A percentile compares a stretch with the other conserved stretches of the same genome.
Conservation (phyloP, 64 coral and sea anemone genomes). For the Montipora foliosa region DNA sequence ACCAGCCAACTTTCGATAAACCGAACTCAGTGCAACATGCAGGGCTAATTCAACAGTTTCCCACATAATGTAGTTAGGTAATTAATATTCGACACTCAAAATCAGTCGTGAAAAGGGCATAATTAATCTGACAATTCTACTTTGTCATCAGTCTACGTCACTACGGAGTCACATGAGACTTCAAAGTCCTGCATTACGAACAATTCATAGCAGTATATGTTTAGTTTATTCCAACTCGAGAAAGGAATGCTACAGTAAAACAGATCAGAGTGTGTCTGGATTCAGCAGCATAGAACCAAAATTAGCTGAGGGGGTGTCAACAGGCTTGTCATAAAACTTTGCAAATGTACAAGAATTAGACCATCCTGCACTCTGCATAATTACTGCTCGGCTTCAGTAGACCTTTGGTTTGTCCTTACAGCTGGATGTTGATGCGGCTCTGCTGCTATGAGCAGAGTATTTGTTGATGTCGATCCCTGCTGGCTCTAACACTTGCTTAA, state of each 20-base stretch:
- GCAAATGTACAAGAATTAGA: not conserved
- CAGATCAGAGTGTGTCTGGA: not conserved
- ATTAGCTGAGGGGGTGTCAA: not conserved
- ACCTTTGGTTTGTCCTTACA: not conserved
- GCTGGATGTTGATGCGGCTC: conserved; percentile 7
- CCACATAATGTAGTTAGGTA: no score
- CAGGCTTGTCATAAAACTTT: not conserved
- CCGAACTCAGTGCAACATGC: no score
- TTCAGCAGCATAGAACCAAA: not conserved
- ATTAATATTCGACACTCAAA: no score
- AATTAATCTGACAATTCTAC: not conserved
- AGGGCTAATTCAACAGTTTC: no score
- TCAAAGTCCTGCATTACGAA: not conserved
- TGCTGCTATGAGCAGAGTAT: conserved; percentile 36
- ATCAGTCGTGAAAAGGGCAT: no score
- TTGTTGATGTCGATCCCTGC: conserved; percentile 4
- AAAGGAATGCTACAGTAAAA: not conserved
- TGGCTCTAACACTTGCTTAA: no score
- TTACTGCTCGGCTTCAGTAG: not conserved
- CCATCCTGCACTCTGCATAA: conserved; percentile 5
- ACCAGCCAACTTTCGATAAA: no score
- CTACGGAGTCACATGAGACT: not conserved
- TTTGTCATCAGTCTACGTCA: not conserved
- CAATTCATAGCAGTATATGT: no score
- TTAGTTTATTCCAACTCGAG: not conserved